Conservation (phyloP, 64 coral and sea anemone genomes). For the Actinia tenebrosa region DNA sequence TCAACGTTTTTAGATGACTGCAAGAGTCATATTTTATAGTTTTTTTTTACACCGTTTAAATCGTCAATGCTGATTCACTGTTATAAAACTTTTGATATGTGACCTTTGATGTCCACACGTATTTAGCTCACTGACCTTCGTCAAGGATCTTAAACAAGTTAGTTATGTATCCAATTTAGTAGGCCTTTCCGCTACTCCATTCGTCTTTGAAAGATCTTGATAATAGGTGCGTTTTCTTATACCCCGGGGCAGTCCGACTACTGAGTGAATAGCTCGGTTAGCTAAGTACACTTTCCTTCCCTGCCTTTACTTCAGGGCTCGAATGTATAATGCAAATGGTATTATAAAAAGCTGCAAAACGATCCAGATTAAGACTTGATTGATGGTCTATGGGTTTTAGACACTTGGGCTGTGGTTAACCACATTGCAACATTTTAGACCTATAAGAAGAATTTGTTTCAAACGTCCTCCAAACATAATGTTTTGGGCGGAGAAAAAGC, state of each 20-base stretch:
- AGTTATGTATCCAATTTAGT: constrained; percentile 7
- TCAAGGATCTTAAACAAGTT: constrained; percentile 9
- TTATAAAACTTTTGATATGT: not conserved
- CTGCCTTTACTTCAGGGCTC: not conserved
- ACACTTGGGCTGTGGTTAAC: constrained; percentile 11
- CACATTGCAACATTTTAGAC: not conserved
- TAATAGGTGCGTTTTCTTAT: not conserved
- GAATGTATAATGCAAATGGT: not conserved
- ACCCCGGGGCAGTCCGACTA: not conserved
- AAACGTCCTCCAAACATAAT: constrained; percentile 8
- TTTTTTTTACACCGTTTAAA: too few relatives aligned
- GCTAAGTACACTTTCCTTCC: not conserved
- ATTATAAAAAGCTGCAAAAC: constrained; percentile 6
- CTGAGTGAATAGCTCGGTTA: not conserved
- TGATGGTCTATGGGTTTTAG: constrained; percentile 6
- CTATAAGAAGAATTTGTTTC: constrained; percentile 25
- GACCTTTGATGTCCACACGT: constrained; percentile 9
- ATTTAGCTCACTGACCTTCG: constrained; percentile 6
- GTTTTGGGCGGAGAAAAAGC: constrained; percentile 9
- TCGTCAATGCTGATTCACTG: not conserved
- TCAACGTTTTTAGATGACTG: too few relatives aligned
- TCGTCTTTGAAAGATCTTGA: not conserved
- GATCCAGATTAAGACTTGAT: constrained; percentile 10
- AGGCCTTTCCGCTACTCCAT: constrained; percentile 4
- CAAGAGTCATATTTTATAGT: too few relatives aligned